Evolutionary conservation across 2,797 vertebrate genomes (phyloP).

Genomic region (Gymnoscopelus braueri): DNA sequence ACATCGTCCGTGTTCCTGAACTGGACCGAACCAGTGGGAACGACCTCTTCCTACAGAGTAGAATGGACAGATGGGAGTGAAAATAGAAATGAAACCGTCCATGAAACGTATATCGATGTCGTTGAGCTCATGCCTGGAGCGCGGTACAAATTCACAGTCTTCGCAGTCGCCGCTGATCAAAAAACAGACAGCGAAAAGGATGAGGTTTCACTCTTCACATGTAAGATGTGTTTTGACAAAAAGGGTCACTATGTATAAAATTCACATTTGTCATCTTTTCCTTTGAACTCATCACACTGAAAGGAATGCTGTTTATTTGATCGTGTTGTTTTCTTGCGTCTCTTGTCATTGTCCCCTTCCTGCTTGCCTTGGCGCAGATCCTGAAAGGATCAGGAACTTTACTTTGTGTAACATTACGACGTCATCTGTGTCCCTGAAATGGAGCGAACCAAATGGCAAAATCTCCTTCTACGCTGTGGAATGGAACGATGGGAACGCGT

Average conservation of each 20-base stretch:
- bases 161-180: conserved; percentile 44
- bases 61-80: conserved; percentile 9
- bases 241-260: background rate
- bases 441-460: conserved; percentile 19
- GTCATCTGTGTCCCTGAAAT: conserved; percentile 26
- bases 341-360: too few relatives aligned
- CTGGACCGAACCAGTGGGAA: conserved; percentile 31
- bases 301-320: too few relatives aligned
- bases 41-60: conserved; percentile 40
- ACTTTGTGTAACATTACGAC: conserved; percentile 21
- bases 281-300: too few relatives aligned
- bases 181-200: background rate
- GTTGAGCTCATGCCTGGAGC: conserved; percentile 41
- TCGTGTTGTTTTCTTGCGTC: too few relatives aligned
- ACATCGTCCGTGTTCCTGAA: too few relatives aligned
- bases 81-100: background rate
- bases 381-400: conserved; percentile 15
- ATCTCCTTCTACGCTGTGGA: conserved; percentile 22
- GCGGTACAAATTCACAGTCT: conserved; percentile 22
- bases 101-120: conserved; percentile 1
- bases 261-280: too few relatives aligned
- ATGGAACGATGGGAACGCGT: background rate
- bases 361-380: conserved; percentile 5
- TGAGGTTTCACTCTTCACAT: conserved; percentile 21
- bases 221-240: conserved; percentile 18